phyloP scores from a whole-genome alignment of 2,113 vertebrate species.

The Progne subis region DNA sequence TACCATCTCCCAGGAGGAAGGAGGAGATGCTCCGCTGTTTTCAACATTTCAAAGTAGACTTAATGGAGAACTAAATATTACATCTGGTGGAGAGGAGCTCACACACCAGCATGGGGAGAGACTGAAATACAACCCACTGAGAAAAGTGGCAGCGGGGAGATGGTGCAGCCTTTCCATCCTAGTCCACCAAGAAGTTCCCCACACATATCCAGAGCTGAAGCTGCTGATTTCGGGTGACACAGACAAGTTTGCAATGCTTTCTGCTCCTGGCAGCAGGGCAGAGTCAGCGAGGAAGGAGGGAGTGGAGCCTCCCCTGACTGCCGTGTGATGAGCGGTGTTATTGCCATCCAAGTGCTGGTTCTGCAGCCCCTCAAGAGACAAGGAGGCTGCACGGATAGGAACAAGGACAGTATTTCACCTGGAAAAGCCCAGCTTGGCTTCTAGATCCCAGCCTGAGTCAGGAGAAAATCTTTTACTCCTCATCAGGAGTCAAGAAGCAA shows the following conservation, averaged over 20 bases:
- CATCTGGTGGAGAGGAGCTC: not conserved
- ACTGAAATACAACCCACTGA: not conserved
- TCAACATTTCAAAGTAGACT: not conserved
- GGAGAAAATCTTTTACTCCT: not conserved
- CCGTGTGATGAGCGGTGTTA: rapidly evolving
- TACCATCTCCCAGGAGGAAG: not conserved
- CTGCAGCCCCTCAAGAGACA: not conserved
- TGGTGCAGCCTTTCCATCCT: not conserved
- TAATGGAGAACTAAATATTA: not conserved
- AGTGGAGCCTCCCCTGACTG: rapidly evolving
- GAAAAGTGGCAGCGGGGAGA: not conserved
- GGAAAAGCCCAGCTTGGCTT: not conserved
- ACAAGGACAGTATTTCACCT: not conserved
- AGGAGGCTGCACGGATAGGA: not conserved
- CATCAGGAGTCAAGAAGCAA: not conserved
- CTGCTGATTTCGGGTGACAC: not conserved
- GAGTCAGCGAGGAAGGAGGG: not conserved
- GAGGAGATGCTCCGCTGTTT: not conserved
- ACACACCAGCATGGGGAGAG: not conserved
- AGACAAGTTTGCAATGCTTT: not conserved
- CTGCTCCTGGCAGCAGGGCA: not conserved
- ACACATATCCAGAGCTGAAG: not conserved
- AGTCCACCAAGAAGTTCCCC: not conserved
- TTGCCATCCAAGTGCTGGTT: rapidly evolving
- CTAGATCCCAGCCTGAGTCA: not conserved